Percentiles rank a stretch among this genome's conserved stretches.
These are phyloP conservation scores for Chloroceryle aenea DNA, from an alignment of 2,113 vertebrate genomes.

Conservation along the genomic window DNA sequence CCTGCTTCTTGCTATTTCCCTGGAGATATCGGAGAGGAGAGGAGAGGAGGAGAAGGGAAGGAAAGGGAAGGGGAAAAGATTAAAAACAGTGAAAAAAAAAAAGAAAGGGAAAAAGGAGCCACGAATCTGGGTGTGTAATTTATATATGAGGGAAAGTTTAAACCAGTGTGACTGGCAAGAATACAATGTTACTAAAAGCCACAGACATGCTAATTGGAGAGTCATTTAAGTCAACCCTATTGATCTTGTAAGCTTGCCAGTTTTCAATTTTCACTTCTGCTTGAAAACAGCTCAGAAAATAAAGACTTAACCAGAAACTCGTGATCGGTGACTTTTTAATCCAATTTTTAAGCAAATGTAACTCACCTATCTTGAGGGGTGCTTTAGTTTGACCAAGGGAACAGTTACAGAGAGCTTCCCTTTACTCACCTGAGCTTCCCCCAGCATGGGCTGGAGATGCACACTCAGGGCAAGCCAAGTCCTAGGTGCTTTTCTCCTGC, in stretches of 20 bases:
- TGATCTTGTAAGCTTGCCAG: slow-evolving; percentile 52
- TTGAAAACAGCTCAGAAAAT: slow-evolving; percentile 54
- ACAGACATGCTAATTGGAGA: slow-evolving; percentile 57
- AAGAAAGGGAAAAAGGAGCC: neutral
- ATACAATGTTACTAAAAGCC: slow-evolving; percentile 52
- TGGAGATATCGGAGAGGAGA: accelerated
- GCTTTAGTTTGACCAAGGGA: neutral
- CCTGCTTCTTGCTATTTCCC: neutral
- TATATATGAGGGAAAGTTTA: slow-evolving; percentile 54
- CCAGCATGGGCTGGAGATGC: accelerated
- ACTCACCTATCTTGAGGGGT: neutral
- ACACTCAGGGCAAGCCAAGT: accelerated
- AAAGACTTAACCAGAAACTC: slow-evolving; percentile 6
- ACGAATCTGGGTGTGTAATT: slow-evolving; percentile 22
- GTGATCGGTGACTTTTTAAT: neutral
- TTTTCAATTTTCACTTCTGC: slow-evolving; percentile 55
- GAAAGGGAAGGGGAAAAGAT: too few relatives aligned
- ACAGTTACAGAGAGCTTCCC: neutral
- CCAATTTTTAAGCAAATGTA: neutral
- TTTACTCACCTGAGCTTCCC: neutral
- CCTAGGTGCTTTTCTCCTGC: neutral
- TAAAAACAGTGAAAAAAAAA: accelerated
- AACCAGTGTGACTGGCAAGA: slow-evolving; percentile 47
- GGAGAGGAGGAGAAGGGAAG: accelerated
- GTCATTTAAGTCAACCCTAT: slow-evolving; percentile 53